These are phyloP conservation scores for Avahi laniger DNA, from an alignment of 2,797 vertebrate genomes.

Conservation along the genomic window DNA sequence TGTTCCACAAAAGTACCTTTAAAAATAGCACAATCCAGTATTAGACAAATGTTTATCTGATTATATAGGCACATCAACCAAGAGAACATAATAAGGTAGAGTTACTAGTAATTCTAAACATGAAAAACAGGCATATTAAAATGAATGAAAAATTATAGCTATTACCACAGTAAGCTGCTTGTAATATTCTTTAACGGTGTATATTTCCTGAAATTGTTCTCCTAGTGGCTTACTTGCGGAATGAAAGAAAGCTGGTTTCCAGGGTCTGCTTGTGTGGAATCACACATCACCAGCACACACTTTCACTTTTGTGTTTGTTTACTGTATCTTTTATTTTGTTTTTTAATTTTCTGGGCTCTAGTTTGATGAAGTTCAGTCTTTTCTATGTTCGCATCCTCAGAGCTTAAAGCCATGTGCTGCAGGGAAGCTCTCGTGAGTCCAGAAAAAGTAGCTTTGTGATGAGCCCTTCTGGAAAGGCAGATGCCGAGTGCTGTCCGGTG, in stretches of 20 bases:
- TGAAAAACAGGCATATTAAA: slow-evolving; percentile 76
- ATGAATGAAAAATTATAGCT: slow-evolving; percentile 84
- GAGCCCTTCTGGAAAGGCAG: slow-evolving; percentile 17
- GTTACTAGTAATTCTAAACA: slow-evolving; percentile 69
- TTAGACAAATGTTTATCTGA: slow-evolving; percentile 65
- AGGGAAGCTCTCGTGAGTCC: slow-evolving; percentile 56
- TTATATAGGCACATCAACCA: slow-evolving; percentile 56
- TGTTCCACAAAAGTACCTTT: slow-evolving; percentile 52
- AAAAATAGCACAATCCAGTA: slow-evolving; percentile 52
- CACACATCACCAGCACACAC: neutral
- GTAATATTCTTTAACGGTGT: slow-evolving; percentile 78
- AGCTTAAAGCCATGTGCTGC: neutral
- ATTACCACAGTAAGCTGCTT: slow-evolving; percentile 83
- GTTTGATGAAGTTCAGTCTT: slow-evolving; percentile 55
- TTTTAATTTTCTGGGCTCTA: slow-evolving; percentile 70
- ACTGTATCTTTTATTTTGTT: neutral
- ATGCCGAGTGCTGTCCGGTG: neutral
- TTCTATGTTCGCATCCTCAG: slow-evolving; percentile 26
- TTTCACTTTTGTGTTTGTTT: neutral
- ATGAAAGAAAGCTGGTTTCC: slow-evolving; percentile 73
- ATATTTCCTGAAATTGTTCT: slow-evolving; percentile 71
- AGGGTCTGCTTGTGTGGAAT: slow-evolving; percentile 69
- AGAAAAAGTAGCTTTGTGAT: neutral
- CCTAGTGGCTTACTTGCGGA: slow-evolving; percentile 40
- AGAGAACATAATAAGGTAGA: slow-evolving; percentile 64